Evolutionary conservation across 2,113 vertebrate genomes (phyloP), one percentile per base, ranked within the genome.

Genomic region (Heteronetta atricapilla): DNA sequence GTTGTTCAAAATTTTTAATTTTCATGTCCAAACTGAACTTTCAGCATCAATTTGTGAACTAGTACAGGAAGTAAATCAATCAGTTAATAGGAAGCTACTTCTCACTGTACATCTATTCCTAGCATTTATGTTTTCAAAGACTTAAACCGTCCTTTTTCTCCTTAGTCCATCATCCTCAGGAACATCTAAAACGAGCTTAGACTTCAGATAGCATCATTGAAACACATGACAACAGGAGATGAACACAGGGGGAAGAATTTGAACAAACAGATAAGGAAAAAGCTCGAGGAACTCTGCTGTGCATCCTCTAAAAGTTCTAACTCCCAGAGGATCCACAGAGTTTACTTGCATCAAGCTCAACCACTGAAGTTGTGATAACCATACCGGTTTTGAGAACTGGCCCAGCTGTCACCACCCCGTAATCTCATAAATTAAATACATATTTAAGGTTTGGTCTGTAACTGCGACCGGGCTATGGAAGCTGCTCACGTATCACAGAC

Each of bases 401-500:
- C 42, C 66, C 73, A 78, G 68, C 38, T 26, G 66, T 1, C 31
- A 46, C n/a, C 10, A 31, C 5, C 31, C 10, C 16, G 5, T 7
- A 3, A 8, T 3, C 10, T 55, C 10, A 8, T 2, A 16, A 1
- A 16, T 4, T 9, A 46, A 40, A 26, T 1, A 18, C 0, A 5
- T 17, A 23, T 26, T 28, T 4, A 26, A 50, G 6, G 6, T 4
- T 56, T 46, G 22, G 46, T 70, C 3, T 98, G 97, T 98, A 55
- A 80, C 98, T 97, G 96, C 87, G 96, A 97, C 74, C 79, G 96
- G 98, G 98, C 98, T 98, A 88, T 90, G 97, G 97, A 40, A 36
- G 96, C 97, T 97, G 97, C 95, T 88, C 63, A 94, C 2, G 0
- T 26, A 31, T 93, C 80, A 94, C 96, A 95, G 94, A 17, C 75